Percentiles rank a stretch among this genome's conserved stretches.
These are phyloP conservation scores for Psittacara wagleri DNA, from an alignment of 2,113 vertebrate species.

Conservation along the genomic window DNA sequence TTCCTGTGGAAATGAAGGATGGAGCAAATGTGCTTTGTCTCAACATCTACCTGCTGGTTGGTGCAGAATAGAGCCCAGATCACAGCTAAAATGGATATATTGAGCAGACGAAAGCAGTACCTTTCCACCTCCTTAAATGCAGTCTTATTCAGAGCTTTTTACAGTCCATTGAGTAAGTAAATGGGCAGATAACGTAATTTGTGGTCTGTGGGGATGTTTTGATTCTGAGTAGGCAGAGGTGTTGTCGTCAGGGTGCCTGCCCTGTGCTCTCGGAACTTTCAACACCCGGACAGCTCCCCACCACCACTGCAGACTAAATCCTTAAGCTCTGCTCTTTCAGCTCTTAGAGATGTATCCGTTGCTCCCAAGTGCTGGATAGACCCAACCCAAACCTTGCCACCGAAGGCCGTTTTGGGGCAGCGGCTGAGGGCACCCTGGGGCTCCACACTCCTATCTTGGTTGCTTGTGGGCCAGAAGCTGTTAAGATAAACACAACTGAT, in stretches of 20 bases:
- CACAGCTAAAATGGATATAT: accelerated
- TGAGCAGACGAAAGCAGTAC: not conserved
- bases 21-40: not conserved
- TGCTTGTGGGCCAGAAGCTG: not conserved
- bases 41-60: not conserved
- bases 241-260: not conserved
- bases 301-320: not conserved
- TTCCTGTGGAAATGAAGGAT: not conserved
- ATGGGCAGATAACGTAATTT: not conserved
- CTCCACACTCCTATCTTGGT: not conserved
- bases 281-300: not conserved
- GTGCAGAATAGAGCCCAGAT: not conserved
- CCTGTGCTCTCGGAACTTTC: not conserved
- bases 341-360: not conserved
- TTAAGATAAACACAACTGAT: not conserved
- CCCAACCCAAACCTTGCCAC: not conserved
- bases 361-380: not conserved
- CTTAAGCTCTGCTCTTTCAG: accelerated
- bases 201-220: not conserved
- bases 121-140: not conserved
- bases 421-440: not conserved
- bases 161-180: not conserved
- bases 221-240: not conserved
- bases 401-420: not conserved
- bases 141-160: not conserved